Evolutionary conservation across 1,140 invertebrate genomes (phyloP).

Genomic region (Tetragnatha versicolor): DNA sequence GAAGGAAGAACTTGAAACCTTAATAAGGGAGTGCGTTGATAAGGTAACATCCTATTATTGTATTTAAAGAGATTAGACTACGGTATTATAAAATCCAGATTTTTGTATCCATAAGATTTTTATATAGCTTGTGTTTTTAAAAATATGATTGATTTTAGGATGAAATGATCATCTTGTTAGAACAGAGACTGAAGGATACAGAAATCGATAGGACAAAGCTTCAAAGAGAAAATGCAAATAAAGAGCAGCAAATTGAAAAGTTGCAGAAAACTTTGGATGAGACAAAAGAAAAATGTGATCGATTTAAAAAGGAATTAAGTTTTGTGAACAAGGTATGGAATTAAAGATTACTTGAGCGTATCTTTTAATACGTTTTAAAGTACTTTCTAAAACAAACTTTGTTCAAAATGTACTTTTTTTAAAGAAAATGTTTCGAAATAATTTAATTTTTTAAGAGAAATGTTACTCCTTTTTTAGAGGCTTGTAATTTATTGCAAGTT

Average conservation of each 20-base stretch:
- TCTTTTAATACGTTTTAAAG: background rate
- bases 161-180: conserved; percentile 45
- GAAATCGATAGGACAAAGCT: conserved; percentile 41
- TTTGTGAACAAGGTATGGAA: conserved; percentile 49
- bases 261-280: conserved; percentile 40
- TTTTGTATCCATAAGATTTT: no score
- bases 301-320: conserved; percentile 47
- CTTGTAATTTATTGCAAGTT: background rate
- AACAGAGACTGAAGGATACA: conserved; percentile 45
- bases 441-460: background rate
- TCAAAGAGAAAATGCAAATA: conserved; percentile 36
- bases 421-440: background rate
- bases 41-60: conserved; percentile 22
- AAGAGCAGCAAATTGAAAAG: conserved; percentile 48
- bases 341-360: no score
- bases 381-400: background rate
- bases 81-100: no score
- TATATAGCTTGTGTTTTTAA: no score
- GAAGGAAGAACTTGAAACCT: conserved; percentile 46
- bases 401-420: background rate
- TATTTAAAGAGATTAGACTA: background rate
- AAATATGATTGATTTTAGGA: conserved; percentile 36
- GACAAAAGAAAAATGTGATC: conserved; percentile 47
- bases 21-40: conserved; percentile 53
- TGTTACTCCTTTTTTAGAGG: background rate